Percentiles rank a stretch among this genome's conserved stretches.
phyloP scores from a whole-genome alignment of 2,113 vertebrate genomes.

The Ramphastos sulfuratus region DNA sequence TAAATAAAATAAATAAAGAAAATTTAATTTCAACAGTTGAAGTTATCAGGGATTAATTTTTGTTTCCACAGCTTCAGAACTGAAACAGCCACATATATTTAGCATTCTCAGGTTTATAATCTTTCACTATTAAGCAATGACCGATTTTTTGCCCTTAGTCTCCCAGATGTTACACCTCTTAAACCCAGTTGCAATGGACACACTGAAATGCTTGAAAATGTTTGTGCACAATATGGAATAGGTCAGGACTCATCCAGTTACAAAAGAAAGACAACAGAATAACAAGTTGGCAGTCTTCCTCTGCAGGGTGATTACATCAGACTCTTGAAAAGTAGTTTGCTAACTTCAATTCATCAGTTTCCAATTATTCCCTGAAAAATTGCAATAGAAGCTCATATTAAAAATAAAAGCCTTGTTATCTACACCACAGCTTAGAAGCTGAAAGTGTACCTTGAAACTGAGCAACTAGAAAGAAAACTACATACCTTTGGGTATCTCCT shows the following conservation, averaged over 20 bases:
- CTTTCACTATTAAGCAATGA: neutral
- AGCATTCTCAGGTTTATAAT: neutral
- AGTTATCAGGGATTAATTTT: neutral
- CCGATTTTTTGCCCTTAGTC: neutral
- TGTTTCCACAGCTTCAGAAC: neutral
- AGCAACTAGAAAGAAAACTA: neutral
- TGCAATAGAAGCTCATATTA: neutral
- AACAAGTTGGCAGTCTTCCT: neutral
- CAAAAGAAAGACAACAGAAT: neutral
- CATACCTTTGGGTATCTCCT: conserved; percentile 63
- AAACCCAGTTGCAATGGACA: neutral
- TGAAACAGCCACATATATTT: neutral
- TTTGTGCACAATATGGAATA: neutral
- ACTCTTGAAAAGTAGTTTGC: neutral
- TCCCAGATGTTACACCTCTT: neutral
- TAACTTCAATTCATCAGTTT: neutral
- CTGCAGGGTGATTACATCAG: neutral
- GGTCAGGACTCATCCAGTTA: neutral
- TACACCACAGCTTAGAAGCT: neutral
- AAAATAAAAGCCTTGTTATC: neutral
- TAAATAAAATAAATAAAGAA: neutral
- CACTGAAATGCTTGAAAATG: neutral
- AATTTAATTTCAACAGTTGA: neutral
- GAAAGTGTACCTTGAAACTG: neutral
- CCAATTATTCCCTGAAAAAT: neutral